Base-by-base conservation (phyloP, 2,113 vertebrate species). In the Crypturellus undulatus region DNA sequence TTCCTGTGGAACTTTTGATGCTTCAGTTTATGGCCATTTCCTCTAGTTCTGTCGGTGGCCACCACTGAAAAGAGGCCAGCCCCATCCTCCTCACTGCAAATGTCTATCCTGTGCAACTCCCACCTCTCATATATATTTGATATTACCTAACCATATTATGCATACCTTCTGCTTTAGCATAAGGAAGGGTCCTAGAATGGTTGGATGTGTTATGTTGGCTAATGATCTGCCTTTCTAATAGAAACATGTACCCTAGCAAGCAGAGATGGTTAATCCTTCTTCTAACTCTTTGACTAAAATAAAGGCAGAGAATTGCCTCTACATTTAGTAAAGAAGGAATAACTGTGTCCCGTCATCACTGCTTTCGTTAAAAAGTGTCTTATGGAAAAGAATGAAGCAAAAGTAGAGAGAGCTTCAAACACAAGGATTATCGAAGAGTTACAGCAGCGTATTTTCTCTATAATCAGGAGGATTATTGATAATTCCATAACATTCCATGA, bases 181-280 rank as follows among this genome's bases (percentile, higher is more conserved):
- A 40, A 87, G 42, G 19, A 67, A 2, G 0, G 51, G 24, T 52
- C 15, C 4, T 77, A n/a, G 18, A 24, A 24, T 40, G 4, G 30
- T 22, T 69, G 73, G 68, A 60, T 38, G 4, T n/a, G 38, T 83
- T 83, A 65, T 54, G 4, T 28, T 73, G 8, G 71, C 36, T 58
- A 19, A 42, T 47, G 36, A 95, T 36, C 43, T 79, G 16, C 0
- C 0, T 91, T 94, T 92, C 64, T 62, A 26, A 65, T 10, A 89
- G 58, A 73, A 84, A 47, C 3, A 63, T 22, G 14, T 51, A 49
- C 54, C 59, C 69, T 84, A 95, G 80, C 25, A 90, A 90, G 32
- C 10, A 56, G 60, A 58, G 21, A 38, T 59, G 83, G 5, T 79
- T 87, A 92, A 63, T 78, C 63, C 59, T 91, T 92, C 36, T 68